A percentile compares a stretch with the other conserved stretches of the same genome.
Evolutionary conservation across 64 coral and sea anemone genomes (phyloP).

Genomic region (Catalaphyllia jardinei): DNA sequence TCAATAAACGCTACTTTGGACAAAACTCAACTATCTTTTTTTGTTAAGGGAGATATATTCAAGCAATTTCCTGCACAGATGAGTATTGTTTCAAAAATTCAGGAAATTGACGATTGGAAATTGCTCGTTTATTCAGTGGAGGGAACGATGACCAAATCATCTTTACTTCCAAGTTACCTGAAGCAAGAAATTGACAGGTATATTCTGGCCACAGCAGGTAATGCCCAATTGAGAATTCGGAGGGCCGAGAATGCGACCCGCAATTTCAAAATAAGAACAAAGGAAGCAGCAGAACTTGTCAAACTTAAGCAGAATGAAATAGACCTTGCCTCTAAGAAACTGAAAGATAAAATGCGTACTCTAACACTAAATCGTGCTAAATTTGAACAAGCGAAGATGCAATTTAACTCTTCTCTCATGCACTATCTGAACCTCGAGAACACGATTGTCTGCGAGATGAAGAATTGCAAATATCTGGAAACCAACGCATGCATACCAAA

Average conservation of each 20-base stretch:
- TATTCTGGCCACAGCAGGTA: background rate
- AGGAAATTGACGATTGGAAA: background rate
- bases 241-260: background rate
- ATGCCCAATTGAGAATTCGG: background rate
- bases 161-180: background rate
- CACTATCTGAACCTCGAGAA: too few species aligned
- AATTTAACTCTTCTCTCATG: too few species aligned
- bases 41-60: background rate
- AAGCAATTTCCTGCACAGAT: background rate
- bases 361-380: too few species aligned
- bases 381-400: too few species aligned
- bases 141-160: background rate
- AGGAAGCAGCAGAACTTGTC: too few species aligned
- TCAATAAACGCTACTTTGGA: background rate
- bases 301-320: too few species aligned
- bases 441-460: too few species aligned
- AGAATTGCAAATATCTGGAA: too few species aligned
- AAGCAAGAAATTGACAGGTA: background rate
- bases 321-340: too few species aligned
- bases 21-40: background rate
- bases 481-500: too few species aligned
- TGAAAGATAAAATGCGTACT: too few species aligned
- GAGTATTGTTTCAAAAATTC: background rate
- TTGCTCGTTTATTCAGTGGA: background rate
- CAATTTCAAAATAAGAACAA: too few species aligned